Conservation (phyloP, 2,888 invertebrate species). For the Eurytoma californica region DNA sequence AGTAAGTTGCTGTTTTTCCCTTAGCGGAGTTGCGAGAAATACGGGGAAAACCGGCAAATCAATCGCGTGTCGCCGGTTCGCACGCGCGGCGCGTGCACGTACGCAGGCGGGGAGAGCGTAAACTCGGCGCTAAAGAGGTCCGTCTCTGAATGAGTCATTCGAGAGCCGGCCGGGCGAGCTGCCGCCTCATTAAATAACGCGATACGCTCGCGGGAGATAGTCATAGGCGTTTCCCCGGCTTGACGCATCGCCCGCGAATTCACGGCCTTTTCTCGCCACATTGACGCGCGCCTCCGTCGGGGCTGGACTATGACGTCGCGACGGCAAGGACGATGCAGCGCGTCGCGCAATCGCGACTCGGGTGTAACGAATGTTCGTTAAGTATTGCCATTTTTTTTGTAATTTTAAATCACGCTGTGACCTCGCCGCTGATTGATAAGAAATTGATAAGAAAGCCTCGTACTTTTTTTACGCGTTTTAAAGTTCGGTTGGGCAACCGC, state of each 20-base stretch:
- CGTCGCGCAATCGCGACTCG: too few relatives aligned
- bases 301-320: background rate
- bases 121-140: conserved; percentile 10
- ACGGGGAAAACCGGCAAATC: too few relatives aligned
- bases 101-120: background rate
- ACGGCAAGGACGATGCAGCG: background rate
- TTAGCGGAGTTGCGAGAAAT: too few relatives aligned
- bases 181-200: conserved; percentile 17
- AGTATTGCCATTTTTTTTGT: background rate
- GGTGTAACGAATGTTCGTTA: too few relatives aligned
- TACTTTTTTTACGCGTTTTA: too few relatives aligned
- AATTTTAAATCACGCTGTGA: too few relatives aligned
- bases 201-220: background rate
- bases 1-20: too few relatives aligned
- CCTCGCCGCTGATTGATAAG: too few relatives aligned
- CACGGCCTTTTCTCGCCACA: too few relatives aligned
- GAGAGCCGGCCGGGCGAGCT: background rate
- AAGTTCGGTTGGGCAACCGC: too few relatives aligned
- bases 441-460: too few relatives aligned
- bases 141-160: conserved; percentile 6
- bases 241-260: background rate
- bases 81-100: background rate
- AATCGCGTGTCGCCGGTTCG: too few relatives aligned
- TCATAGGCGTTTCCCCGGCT: conserved; percentile 11
- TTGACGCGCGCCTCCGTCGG: background rate